These are phyloP conservation scores for Gari tellinella DNA, from an alignment of 2,888 invertebrate genomes.

Conservation along the genomic window DNA sequence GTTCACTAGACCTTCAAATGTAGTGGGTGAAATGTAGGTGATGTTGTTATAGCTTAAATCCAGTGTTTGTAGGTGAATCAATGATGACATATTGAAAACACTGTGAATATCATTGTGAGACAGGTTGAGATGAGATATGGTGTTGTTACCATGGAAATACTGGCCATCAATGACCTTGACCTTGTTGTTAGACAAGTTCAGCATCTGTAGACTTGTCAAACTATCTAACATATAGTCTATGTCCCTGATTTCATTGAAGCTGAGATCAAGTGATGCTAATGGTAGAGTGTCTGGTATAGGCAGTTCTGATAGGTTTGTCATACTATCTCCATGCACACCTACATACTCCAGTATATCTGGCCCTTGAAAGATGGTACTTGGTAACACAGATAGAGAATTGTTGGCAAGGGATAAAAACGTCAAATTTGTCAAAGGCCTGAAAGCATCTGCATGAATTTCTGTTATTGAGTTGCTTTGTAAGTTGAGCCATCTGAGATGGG, in stretches of 20 bases:
- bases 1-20: conserved; percentile 87
- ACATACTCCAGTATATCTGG: conserved; percentile 27
- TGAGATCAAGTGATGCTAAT: conserved; percentile 42
- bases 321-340: conserved; percentile 32
- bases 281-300: conserved; percentile 54
- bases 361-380: conserved; percentile 36
- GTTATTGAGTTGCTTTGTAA: conserved; percentile 49
- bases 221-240: conserved; percentile 30
- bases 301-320: conserved; percentile 27
- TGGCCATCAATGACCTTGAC: conserved; percentile 22
- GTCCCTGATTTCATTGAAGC: conserved; percentile 42
- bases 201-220: conserved; percentile 30
- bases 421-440: conserved; percentile 31
- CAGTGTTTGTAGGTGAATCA: conserved; percentile 46
- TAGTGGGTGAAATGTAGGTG: conserved; percentile 12
- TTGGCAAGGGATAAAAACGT: conserved; percentile 47
- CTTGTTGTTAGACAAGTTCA: conserved; percentile 44
- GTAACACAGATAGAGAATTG: conserved; percentile 40
- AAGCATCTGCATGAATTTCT: conserved; percentile 26
- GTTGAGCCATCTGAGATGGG: conserved; percentile 38
- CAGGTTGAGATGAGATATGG: conserved; percentile 47
- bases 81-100: conserved; percentile 30
- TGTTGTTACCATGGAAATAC: conserved; percentile 22
- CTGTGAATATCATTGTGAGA: conserved; percentile 49
- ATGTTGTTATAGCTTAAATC: conserved; percentile 67